A percentile compares a stretch with the other conserved stretches of the same genome.
These are phyloP conservation scores for Odocoileus virginianus DNA, from an alignment of 2,113 vertebrate species.

Conservation along the genomic window DNA sequence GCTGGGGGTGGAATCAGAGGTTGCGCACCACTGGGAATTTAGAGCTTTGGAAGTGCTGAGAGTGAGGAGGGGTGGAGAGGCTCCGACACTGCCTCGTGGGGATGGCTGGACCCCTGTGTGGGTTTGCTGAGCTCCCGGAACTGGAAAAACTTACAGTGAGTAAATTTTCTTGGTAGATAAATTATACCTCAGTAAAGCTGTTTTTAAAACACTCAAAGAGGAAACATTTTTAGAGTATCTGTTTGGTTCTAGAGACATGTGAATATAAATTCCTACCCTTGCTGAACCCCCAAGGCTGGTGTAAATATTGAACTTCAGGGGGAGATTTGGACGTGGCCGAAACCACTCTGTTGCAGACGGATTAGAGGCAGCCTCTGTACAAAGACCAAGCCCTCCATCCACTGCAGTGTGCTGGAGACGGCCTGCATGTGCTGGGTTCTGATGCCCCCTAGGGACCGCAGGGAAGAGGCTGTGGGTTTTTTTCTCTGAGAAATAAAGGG, in stretches of 20 bases:
- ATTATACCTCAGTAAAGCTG: background rate
- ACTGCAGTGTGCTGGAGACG: background rate
- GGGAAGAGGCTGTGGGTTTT: background rate
- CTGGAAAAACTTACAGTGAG: background rate
- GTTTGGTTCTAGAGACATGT: background rate
- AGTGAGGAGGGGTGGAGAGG: background rate
- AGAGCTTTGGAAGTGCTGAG: background rate
- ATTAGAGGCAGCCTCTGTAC: background rate
- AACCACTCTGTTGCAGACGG: background rate
- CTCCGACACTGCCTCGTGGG: background rate
- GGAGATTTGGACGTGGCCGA: fast-evolving
- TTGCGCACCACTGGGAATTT: background rate
- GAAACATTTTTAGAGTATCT: background rate
- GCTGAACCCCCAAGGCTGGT: background rate
- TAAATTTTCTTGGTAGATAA: background rate
- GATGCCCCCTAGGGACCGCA: slow-evolving; percentile 57
- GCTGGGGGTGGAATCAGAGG: background rate
- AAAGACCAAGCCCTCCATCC: background rate
- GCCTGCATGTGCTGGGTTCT: background rate
- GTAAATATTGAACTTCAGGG: background rate
- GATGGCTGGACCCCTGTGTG: background rate
- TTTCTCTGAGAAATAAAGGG: background rate
- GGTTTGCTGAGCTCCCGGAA: background rate
- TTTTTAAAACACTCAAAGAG: background rate
- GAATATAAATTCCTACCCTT: background rate